These are phyloP conservation scores for Seira musarum DNA, from an alignment of 2,888 invertebrate genomes.

Conservation along the genomic window DNA sequence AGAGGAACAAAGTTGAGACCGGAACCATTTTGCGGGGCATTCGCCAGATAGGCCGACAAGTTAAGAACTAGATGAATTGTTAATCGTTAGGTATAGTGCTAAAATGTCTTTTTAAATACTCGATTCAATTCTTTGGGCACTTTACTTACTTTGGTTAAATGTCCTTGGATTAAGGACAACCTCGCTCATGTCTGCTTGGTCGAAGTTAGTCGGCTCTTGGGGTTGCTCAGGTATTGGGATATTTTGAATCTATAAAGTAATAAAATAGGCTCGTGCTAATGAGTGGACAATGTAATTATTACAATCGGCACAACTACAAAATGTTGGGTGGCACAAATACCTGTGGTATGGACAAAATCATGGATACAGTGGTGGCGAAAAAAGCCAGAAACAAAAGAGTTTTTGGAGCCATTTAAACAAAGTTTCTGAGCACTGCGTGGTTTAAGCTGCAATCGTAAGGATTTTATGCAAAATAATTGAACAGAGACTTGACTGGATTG, in stretches of 20 bases:
- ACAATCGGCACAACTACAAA: background rate
- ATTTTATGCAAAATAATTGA: constrained; percentile 3
- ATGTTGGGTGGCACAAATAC: background rate
- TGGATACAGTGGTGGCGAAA: constrained; percentile 36
- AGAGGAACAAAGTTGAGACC: constrained; percentile 48
- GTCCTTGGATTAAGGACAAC: constrained; percentile 4
- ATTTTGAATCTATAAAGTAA: too few relatives aligned
- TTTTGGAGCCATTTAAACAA: constrained; percentile 42
- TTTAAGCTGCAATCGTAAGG: background rate
- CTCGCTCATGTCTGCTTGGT: too few relatives aligned
- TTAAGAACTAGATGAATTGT: constrained; percentile 50
- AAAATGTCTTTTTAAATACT: too few relatives aligned
- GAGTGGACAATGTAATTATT: too few relatives aligned
- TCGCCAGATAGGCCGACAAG: constrained; percentile 35
- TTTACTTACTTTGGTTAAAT: constrained; percentile 30
- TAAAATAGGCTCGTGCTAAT: too few relatives aligned
- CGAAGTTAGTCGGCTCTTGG: background rate
- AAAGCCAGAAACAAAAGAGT: constrained; percentile 36
- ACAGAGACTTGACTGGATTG: background rate
- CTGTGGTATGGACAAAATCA: constrained; percentile 53
- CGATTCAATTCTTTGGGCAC: too few relatives aligned
- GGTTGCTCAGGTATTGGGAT: background rate
- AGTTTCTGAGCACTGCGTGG: background rate
- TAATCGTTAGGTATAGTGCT: too few relatives aligned
- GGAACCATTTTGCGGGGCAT: constrained; percentile 19